phyloP scores from a whole-genome alignment of 2,113 vertebrate genomes.

The Poeciliopsis retropinna region DNA sequence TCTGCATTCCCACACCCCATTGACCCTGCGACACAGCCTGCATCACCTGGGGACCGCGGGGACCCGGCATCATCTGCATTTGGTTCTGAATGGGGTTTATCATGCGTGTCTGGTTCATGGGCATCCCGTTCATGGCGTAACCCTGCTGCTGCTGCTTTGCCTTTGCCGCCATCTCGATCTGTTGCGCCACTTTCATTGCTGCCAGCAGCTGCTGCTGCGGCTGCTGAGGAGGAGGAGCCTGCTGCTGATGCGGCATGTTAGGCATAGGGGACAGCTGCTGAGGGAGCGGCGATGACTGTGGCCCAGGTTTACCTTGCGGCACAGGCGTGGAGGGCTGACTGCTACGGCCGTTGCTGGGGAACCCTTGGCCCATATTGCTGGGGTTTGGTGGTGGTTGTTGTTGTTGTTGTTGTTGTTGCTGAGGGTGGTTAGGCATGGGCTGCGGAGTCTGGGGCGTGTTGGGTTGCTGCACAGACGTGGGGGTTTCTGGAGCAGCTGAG shows the following conservation, averaged over 20 bases:
- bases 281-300: conserved; percentile 82
- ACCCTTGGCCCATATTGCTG: conserved; percentile 86
- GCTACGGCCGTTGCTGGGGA: conserved; percentile 85
- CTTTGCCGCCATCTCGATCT: conserved; percentile 91
- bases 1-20: conserved; percentile 83
- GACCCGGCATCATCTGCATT: conserved; percentile 87
- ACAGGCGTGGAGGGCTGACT: conserved; percentile 88
- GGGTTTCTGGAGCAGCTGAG: conserved; percentile 91
- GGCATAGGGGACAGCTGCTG: conserved; percentile 87
- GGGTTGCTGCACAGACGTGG: conserved; percentile 87
- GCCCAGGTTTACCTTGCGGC: conserved; percentile 88
- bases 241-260: conserved; percentile 76
- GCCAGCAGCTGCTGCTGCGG: conserved; percentile 82
- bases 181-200: conserved; percentile 89
- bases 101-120: conserved; percentile 86
- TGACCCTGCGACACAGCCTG: conserved; percentile 85
- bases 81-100: conserved; percentile 85
- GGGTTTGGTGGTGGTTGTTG: conserved; percentile 81
- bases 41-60: conserved; percentile 88
- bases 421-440: conserved; percentile 80
- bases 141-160: conserved; percentile 72
- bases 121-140: conserved; percentile 86
- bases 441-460: conserved; percentile 91
- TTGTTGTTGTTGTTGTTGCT: conserved; percentile 66
- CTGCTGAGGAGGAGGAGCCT: conserved; percentile 65